Conservation (phyloP, 2,888 invertebrate species). For the Coecobrya sp. region DNA sequence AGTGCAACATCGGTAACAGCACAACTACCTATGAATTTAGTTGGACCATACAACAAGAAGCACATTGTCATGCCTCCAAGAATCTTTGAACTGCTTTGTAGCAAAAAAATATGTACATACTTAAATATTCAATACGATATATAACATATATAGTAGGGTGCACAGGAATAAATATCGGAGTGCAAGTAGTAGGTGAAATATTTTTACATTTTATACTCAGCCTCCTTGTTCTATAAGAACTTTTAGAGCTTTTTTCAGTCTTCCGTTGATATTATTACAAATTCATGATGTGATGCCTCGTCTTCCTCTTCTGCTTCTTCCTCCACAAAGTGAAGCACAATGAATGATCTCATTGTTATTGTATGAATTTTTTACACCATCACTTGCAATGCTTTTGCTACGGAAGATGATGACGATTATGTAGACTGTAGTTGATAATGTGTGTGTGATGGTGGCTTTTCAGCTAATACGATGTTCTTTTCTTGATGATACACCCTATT, state of each 20-base stretch:
- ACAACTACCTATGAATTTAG: background rate
- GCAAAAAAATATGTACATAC: slow-evolving; percentile 45
- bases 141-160: background rate
- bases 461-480: slow-evolving; percentile 29
- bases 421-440: background rate
- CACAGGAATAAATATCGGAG: background rate
- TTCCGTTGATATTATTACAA: slow-evolving; percentile 45
- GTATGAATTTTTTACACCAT: slow-evolving; percentile 16
- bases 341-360: slow-evolving; percentile 25
- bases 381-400: slow-evolving; percentile 4
- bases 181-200: background rate
- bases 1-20: slow-evolving; percentile 16
- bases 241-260: background rate
- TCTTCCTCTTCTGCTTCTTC: slow-evolving; percentile 5
- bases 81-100: background rate
- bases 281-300: slow-evolving; percentile 51
- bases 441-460: slow-evolving; percentile 30
- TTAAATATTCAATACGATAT: background rate
- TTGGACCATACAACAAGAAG: background rate
- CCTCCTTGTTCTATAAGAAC: too few species aligned
- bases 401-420: slow-evolving; percentile 1
- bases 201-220: too few species aligned
- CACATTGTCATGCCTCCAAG: background rate
- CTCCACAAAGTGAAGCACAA: background rate
- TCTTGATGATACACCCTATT: slow-evolving; percentile 10